Percentiles rank a stretch among this genome's conserved stretches.
These are phyloP conservation scores for Martes martes DNA, from an alignment of 2,113 vertebrate species.

Conservation along the genomic window DNA sequence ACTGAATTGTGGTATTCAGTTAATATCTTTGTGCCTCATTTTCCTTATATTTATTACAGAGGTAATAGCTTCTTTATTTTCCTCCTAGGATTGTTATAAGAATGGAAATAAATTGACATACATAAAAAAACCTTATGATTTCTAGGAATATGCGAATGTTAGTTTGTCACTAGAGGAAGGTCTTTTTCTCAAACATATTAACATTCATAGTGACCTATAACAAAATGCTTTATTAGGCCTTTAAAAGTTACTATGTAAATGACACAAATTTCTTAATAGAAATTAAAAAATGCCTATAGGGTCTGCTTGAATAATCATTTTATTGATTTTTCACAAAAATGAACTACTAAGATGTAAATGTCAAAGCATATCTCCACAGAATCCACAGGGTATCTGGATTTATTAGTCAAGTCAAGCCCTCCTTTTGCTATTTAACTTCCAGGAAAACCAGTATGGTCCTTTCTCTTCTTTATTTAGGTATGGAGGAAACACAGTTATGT, in stretches of 20 bases:
- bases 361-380: background rate
- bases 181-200: background rate
- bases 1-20: background rate
- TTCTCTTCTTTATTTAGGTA: background rate
- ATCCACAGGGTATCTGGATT: background rate
- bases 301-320: constrained; percentile 14
- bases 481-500: background rate
- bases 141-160: constrained; percentile 10
- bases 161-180: constrained; percentile 2
- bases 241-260: background rate
- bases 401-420: background rate
- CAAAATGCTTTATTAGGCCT: constrained; percentile 3
- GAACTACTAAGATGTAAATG: constrained; percentile 36
- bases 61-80: background rate
- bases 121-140: background rate
- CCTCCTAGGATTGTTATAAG: background rate
- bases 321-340: constrained; percentile 50
- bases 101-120: background rate
- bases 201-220: constrained; percentile 3
- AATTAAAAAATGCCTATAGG: constrained; percentile 6
- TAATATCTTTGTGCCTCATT: background rate
- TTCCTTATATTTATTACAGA: background rate
- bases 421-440: constrained; percentile 17
- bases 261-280: constrained; percentile 27
- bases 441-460: background rate